Evolutionary conservation across 2,888 invertebrate genomes (phyloP), one percentile per base, ranked within the genome.

Genomic region (Cerastis leucographa): DNA sequence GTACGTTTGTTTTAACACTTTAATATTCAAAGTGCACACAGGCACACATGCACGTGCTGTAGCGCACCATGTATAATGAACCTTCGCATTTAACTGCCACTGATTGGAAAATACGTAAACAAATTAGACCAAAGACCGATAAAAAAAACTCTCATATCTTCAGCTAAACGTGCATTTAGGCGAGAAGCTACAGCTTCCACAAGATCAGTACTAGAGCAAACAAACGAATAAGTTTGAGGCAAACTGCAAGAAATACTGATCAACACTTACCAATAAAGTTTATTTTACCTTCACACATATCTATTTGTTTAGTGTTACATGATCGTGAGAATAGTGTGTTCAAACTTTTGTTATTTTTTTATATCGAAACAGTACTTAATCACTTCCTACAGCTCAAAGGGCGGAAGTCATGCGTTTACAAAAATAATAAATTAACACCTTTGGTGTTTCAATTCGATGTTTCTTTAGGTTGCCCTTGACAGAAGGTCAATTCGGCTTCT

Each of bases 331-430:
- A 95, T 92, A 92, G 91, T 89, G 91, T 89, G 90, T 91, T 91
- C 91, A 91, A 94, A 94, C 90, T 93, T 93, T 94, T 94, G 93
- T 94, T 93, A 91, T 89, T 89, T 95, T 95, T 95, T 94, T 94
- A 94, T 94, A 93, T 93, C 89, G 90, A 92, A 93, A 84, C 91
- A 92, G 89, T 92, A 94, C 92, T 94, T 94, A 96, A 96, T 96
- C 95, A 94, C 95, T 96, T 96, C 96, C 95, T 96, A 95, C 94
- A 94, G 92, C 91, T 92, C 93, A 95, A 90, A 95, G 95, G 94
- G 96, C 95, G 96, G 96, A 96, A 96, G 95, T 94, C 93, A 90
- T 94, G 94, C 92, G 92, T 93, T 94, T 94, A 94, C 91, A 94
- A 91, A 94, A 94, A 94, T 95, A 95, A 94, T 94, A 94, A 94